Percentiles rank a stretch among this genome's conserved stretches.
phyloP scores from a whole-genome alignment of 2,113 vertebrate species.

The Lepisosteus osseus region DNA sequence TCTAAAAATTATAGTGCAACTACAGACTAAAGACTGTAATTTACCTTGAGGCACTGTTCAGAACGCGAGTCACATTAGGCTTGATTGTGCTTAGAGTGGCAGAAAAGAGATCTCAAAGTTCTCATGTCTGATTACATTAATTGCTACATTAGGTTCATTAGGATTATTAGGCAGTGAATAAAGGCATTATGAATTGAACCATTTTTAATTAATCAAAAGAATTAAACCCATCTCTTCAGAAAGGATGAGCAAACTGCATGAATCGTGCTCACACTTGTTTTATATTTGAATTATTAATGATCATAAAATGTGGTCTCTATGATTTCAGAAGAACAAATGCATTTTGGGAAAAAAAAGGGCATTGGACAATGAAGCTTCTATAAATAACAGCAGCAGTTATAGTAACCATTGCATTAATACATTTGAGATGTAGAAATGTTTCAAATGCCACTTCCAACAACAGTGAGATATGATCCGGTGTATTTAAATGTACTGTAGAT shows the following conservation, averaged over 20 bases:
- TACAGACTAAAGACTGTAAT: constrained; percentile 1
- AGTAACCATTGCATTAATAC: too few species aligned
- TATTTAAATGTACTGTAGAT: too few species aligned
- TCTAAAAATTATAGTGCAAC: not conserved
- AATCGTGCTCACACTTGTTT: constrained; percentile 33
- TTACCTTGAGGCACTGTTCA: constrained; percentile 11
- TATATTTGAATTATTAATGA: constrained; percentile 20
- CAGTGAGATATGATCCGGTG: too few species aligned
- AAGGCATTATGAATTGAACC: constrained; percentile 72
- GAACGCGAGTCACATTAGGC: constrained; percentile 42
- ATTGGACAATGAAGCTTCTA: too few species aligned
- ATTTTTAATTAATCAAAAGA: constrained; percentile 63
- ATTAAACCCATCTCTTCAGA: constrained; percentile 49
- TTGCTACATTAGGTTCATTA: constrained; percentile 80
- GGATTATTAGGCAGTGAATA: constrained; percentile 64
- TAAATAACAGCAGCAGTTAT: too few species aligned
- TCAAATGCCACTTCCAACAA: too few species aligned
- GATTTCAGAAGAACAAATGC: too few species aligned
- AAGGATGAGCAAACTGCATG: constrained; percentile 51
- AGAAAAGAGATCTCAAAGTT: constrained; percentile 59
- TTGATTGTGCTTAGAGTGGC: constrained; percentile 49
- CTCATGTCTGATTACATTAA: constrained; percentile 79
- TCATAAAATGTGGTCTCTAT: not conserved
- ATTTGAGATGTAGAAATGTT: too few species aligned
- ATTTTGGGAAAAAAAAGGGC: too few species aligned